Base-by-base conservation (phyloP, 2,888 invertebrate species). In the Drosophila fungiperda region DNA sequence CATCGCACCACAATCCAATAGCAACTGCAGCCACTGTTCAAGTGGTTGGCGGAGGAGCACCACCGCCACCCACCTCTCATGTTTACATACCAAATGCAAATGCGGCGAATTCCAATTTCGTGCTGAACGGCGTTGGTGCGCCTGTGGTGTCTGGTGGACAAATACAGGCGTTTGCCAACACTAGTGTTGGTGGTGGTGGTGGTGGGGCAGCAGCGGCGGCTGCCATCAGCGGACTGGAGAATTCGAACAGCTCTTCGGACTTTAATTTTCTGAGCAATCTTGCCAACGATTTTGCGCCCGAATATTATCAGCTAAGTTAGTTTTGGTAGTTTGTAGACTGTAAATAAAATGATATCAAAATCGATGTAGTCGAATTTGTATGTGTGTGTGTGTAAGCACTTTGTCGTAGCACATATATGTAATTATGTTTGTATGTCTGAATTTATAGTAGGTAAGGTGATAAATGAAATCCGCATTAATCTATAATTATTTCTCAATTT, bases 251-350 rank as follows among this genome's bases (percentile, higher is more conserved):
- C 92, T 97, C 97, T n/a, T 97, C 98, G 36, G 98, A 98, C 93
- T 98, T 98, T 93, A 98, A 98, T 93, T 98, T 98, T 93, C 95
- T 98, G 76, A 97, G 97, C 93, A 98, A 97, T 93, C 94, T 98
- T 91, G 97, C 98, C 77, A 98, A 97, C 93, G 98, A 98, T 93
- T 98, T 98, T 93, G 97, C 97, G 26, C 98, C 98, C 11, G 98
- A 98, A 93, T 98, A 98, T 93, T 98, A 98, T 83, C 93, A 93
- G 80, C 80, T 93, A 71, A 93, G 93, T 93, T 93, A 93, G 93
- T 93, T 91, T 73, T 82, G 87, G 80, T 90, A 89, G 89, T 45
- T 45, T 23, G 15, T 45, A 50, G 23, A 42, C 26, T 82, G 85
- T 87, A 87, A 69, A 78, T 57, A 57, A 55, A 40, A n/a, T 87